Percentiles rank a stretch among this genome's conserved stretches.
These are phyloP conservation scores for Drosophila dives DNA, from an alignment of 2,888 invertebrate genomes.

Conservation along the genomic window DNA sequence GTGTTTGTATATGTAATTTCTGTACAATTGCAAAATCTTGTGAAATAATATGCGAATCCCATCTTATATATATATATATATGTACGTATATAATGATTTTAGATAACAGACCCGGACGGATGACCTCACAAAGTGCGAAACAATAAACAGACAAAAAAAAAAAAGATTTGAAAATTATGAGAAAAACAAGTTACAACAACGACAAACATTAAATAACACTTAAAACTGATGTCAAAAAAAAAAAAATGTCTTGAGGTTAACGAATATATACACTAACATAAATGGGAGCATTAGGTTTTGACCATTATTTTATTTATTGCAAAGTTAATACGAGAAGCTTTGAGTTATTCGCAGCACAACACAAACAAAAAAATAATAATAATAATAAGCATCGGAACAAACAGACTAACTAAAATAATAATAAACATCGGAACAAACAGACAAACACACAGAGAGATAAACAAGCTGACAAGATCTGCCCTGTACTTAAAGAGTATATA, in stretches of 20 bases:
- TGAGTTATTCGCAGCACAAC: background rate
- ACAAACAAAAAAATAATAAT: background rate
- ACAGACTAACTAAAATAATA: background rate
- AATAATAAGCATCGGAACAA: background rate
- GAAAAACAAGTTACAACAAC: slow-evolving; percentile 14
- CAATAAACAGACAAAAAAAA: background rate
- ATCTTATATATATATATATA: background rate
- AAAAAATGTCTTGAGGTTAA: background rate
- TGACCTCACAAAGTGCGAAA: slow-evolving; percentile 14
- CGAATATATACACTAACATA: background rate
- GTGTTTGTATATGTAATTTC: background rate
- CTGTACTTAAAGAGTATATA: background rate
- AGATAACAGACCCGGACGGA: slow-evolving; percentile 9
- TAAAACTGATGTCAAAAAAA: slow-evolving; percentile 3
- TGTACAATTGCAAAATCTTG: background rate
- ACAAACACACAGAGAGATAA: background rate
- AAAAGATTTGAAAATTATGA: background rate
- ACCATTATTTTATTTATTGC: too few relatives aligned
- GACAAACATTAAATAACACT: slow-evolving; percentile 15
- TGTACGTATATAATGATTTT: background rate
- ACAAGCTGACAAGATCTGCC: background rate
- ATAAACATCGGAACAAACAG: background rate
- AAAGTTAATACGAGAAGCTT: background rate
- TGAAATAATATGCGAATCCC: background rate
- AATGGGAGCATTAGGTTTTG: background rate